Percentiles rank a stretch among this genome's conserved stretches.
Evolutionary conservation across 2,113 vertebrate genomes (phyloP).

Genomic region (Mola mola): DNA sequence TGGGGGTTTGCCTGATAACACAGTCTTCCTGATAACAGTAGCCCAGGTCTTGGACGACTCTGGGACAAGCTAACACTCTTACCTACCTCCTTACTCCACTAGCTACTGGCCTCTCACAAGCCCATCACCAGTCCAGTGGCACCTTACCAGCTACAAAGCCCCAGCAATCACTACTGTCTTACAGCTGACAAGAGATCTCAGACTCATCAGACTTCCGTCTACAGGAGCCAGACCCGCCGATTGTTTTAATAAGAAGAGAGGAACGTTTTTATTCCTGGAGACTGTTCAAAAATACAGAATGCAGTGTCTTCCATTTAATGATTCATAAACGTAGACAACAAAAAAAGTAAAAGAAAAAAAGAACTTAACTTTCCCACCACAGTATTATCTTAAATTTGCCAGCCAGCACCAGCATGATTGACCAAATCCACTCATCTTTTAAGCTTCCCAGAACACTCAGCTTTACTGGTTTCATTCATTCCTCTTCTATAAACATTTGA

Average conservation of each 20-base stretch:
- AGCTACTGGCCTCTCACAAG: constrained; percentile 72
- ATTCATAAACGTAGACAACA: too few species aligned
- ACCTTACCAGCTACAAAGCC: constrained; percentile 48
- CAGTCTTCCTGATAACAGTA: constrained; percentile 69
- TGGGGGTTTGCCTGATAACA: constrained; percentile 74
- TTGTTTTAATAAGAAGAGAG: constrained; percentile 3
- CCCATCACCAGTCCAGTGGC: constrained; percentile 57
- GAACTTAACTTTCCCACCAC: too few species aligned
- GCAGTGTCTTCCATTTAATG: background rate
- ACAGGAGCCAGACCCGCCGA: constrained; percentile 35
- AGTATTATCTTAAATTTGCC: too few species aligned
- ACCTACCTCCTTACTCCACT: constrained; percentile 73
- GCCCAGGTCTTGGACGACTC: constrained; percentile 42
- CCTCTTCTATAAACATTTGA: too few species aligned
- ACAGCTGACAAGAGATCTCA: constrained; percentile 36
- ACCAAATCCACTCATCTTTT: too few species aligned
- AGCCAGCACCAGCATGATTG: too few species aligned
- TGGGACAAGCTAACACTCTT: constrained; percentile 51
- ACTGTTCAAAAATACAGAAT: constrained; percentile 4
- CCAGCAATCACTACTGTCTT: constrained; percentile 51
- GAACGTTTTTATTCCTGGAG: background rate
- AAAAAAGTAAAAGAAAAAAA: too few species aligned
- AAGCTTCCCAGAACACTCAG: too few species aligned
- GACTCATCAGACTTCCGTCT: constrained; percentile 47
- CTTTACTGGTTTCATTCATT: too few species aligned